Percentiles rank a stretch among this genome's conserved stretches.
These are phyloP conservation scores for Enteromius thamalakanensis DNA, from an alignment of 2,797 vertebrate genomes.

Conservation along the genomic window DNA sequence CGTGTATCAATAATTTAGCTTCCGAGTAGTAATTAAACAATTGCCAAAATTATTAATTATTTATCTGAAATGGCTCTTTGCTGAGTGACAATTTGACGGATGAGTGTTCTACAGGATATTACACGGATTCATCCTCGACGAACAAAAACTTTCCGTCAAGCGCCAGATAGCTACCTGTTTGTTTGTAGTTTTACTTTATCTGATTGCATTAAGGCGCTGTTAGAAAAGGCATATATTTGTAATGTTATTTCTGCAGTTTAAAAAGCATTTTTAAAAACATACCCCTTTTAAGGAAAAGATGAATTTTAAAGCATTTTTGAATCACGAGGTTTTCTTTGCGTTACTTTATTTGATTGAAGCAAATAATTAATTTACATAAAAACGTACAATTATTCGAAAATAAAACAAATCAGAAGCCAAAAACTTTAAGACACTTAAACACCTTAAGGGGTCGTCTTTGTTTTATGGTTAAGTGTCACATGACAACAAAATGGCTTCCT, in stretches of 20 bases:
- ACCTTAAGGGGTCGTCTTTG: not conserved
- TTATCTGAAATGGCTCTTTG: conserved; percentile 70
- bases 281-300: not conserved
- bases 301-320: not conserved
- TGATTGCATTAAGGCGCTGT: not conserved
- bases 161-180: not conserved
- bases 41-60: conserved; percentile 87
- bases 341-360: not conserved
- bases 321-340: not conserved
- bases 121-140: conserved; percentile 46
- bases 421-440: not conserved
- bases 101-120: conserved; percentile 48
- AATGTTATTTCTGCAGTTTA: no score
- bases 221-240: not conserved
- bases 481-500: conserved; percentile 27
- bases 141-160: conserved; percentile 26
- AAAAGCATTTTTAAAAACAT: not conserved
- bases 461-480: not conserved
- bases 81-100: conserved; percentile 60
- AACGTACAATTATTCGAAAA: not conserved
- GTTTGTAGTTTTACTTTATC: not conserved
- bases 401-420: not conserved
- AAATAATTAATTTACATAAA: not conserved
- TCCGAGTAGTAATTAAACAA: conserved; percentile 88
- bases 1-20: conserved; percentile 87